Base-by-base conservation (phyloP, 2,888 invertebrate genomes). In the Cheilosia grossa region DNA sequence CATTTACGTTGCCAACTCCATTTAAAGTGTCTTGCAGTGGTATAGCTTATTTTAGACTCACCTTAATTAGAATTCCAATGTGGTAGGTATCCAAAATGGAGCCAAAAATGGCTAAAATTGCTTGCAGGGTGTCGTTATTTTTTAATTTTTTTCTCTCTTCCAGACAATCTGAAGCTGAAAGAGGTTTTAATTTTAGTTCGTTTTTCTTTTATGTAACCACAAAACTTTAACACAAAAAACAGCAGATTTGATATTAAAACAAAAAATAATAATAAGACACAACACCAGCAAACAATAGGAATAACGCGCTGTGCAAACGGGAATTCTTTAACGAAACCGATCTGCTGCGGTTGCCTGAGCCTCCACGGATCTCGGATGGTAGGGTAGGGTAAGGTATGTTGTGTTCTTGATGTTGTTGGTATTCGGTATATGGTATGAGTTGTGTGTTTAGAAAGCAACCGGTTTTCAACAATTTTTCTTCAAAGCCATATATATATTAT, bases 371-470 rank as follows among this genome's bases (percentile, higher is more conserved):
- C 66, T 51, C 54, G 66, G 63, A 51, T 78, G 69, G 70, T 70
- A 66, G 56, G 69, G 70, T 70, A 66, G 56, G 44, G 77, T 72
- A 27, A 21, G 74, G 56, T 73, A 58, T 54, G 64, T 59, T 64
- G 54, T 49, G 63, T 58, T 53, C 58, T 58, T 69, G 69, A 42
- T 53, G 75, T 37, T 61, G 75, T 40, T 61, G 44, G 1, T 69
- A 19, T 47, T 59, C 70, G 82, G 77, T 77, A 40, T 67, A 59
- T n/a, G 63, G 59, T 61, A 67, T 59, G 64, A 63, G 75, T 75
- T 81, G 75, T 85, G 70, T 81, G 85, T 81, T 85, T 81, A 85
- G 85, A 81, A 81, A 85, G 85, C 85, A 85, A 85, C 85, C 85
- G 81, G 85, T 85, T 85, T 85, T 81, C 44, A 53, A 83, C 49